Evolutionary conservation across 1,140 invertebrate genomes (phyloP), one percentile per base, ranked within the genome.

Genomic region (Camponotus pennsylvanicus): DNA sequence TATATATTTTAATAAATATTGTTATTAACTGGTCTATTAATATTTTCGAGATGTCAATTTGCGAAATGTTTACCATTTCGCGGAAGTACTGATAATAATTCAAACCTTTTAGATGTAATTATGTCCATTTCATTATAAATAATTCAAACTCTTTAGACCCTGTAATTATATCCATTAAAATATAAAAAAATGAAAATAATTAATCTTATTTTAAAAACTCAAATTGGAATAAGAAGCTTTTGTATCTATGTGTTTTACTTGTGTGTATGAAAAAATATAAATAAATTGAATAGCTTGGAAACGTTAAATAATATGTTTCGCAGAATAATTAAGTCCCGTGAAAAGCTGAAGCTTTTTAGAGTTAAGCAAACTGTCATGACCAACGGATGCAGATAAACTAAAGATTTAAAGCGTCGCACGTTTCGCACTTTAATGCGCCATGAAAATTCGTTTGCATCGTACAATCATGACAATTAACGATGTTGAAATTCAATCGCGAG

Each of bases 401-500:
- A 73, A 32, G 32, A 21, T 27, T 18, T 18, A 75, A 75, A 83
- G 13, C 32, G 42, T 75, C 18, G 40, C 34, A 66, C 52, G 37
- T 40, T 21, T 27, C 9, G 32, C 15, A 18, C 40, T 32, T 13
- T 52, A 11, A 73, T 45, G 79, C 69, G 34, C 2, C 55, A 3
- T 37, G 70, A 83, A 83, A 83, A 59, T 73, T 83, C 27, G 32
- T 61, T 71, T 42, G 66, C 21, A 13, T 27, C 37, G 5, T 73
- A 83, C 79, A 83, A 73, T 63, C 55, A 55, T 7, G 55, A 34
- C 55, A 37, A 83, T 83, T 83, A 83, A 75, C 40, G 69, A 61
- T 49, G 21, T 40, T 27, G 18, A 75, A 75, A 75, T 71, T 4
- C 69, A 73, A 83, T 73, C 27, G 78, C 49, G 21, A 32, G 21